Percentiles rank a stretch among this genome's conserved stretches.
These are phyloP conservation scores for human (Homo sapiens) DNA, from an alignment of 2,113 vertebrate species.

Conservation along the genomic window DNA sequence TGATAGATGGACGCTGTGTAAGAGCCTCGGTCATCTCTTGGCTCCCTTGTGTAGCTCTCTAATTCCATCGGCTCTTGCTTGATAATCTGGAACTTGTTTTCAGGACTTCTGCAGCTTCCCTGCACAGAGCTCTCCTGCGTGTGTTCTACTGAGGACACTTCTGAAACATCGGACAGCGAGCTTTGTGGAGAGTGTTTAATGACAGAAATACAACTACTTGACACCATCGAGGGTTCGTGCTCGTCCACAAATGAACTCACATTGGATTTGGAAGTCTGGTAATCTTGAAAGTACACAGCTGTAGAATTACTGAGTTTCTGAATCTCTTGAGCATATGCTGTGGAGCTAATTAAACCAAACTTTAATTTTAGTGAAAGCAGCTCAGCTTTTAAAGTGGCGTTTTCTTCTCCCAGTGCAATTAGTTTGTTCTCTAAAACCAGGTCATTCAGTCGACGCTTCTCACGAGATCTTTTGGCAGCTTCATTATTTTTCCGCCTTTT, in stretches of 20 bases:
- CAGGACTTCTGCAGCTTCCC: slow-evolving; percentile 83
- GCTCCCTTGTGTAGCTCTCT: slow-evolving; percentile 82
- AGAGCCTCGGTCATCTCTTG: slow-evolving; percentile 86
- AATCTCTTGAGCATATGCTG: slow-evolving; percentile 93
- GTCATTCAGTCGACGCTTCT: slow-evolving; percentile 96
- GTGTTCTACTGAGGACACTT: slow-evolving; percentile 82
- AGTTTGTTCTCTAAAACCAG: slow-evolving; percentile 98
- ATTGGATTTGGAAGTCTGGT: slow-evolving; percentile 80
- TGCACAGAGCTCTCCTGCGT: slow-evolving; percentile 81
- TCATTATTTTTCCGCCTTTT: slow-evolving; percentile 97
- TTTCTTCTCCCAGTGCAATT: slow-evolving; percentile 95
- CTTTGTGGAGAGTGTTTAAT: slow-evolving; percentile 96
- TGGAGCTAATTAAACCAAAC: slow-evolving; percentile 94
- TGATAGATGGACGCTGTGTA: slow-evolving; percentile 88
- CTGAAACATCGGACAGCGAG: slow-evolving; percentile 86
- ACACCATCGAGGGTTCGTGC: slow-evolving; percentile 84
- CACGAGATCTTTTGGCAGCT: slow-evolving; percentile 96
- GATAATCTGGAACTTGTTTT: slow-evolving; percentile 86
- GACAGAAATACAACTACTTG: slow-evolving; percentile 94
- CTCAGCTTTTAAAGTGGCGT: slow-evolving; percentile 93
- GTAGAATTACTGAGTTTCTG: slow-evolving; percentile 90
- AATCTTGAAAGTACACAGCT: slow-evolving; percentile 89
- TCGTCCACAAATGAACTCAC: slow-evolving; percentile 85
- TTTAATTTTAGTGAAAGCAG: slow-evolving; percentile 94
- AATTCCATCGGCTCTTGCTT: slow-evolving; percentile 92